Evolutionary conservation across 2,888 invertebrate genomes (phyloP).

Genomic region (Ypsolopha sequella): DNA sequence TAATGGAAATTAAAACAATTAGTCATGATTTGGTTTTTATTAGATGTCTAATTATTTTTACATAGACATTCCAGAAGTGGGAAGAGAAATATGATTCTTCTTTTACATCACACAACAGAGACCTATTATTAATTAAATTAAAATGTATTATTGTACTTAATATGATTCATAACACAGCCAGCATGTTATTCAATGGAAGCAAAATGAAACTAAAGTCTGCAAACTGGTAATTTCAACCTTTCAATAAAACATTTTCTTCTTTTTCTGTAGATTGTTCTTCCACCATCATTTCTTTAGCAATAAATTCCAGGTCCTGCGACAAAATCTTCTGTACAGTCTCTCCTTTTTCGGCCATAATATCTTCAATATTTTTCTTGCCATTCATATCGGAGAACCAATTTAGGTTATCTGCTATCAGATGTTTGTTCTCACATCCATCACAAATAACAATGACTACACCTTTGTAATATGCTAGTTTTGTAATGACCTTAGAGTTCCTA

Average conservation of each 20-base stretch:
- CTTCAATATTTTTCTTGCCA: conserved; percentile 88
- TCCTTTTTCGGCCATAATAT: conserved; percentile 88
- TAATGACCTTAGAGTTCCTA: conserved; percentile 83
- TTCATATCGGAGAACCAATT: conserved; percentile 91
- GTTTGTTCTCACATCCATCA: conserved; percentile 88
- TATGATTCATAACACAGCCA: no score
- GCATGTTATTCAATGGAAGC: no score
- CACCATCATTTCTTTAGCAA: conserved; percentile 41
- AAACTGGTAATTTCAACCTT: conserved; percentile 7
- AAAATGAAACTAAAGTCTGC: no score
- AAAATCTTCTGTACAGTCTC: conserved; percentile 78
- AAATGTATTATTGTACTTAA: no score
- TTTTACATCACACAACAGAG: no score
- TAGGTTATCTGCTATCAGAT: conserved; percentile 96
- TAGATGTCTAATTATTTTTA: no score
- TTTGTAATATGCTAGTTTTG: conserved; percentile 85
- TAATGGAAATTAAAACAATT: no score
- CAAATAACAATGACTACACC: conserved; percentile 95
- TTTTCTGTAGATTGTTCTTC: conserved; percentile 18
- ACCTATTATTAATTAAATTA: no score
- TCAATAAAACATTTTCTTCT: conserved; percentile 15
- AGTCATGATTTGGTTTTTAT: no score
- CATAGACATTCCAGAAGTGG: no score
- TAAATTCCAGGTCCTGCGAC: conserved; percentile 59
- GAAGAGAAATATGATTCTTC: no score